Evolutionary conservation across 1,140 invertebrate genomes (phyloP), one percentile per base, ranked within the genome.

Genomic region (Portunus trituberculatus): DNA sequence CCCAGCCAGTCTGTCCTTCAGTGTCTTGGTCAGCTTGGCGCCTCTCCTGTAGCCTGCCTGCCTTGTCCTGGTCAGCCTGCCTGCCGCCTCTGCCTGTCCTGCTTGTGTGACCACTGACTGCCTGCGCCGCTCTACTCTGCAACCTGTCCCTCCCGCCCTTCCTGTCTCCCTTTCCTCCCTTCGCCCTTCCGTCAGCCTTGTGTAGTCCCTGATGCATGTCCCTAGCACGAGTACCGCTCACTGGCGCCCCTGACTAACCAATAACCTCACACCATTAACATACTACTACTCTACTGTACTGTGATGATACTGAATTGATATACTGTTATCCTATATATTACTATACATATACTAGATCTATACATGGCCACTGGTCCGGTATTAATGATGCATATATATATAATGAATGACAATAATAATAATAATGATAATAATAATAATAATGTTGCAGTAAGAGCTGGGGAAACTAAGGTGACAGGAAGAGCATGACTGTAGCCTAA

Each of bases 1-100:
- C 67, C 94, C 94, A 95, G 94, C 94, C 94, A 95, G 32, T 28
- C 91, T 95, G 90, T 92, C 76, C 82, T 90, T 95, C 76, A 83
- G 48, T 92, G 94, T 46, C 88, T 25, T 48, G 88, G 29, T 28
- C 10, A 39, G 88, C 39, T 46, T 39, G 45, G 28, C 45, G n/a
- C 48, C n/a, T n/a, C 46, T 88, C 20, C 25, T n/a, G 52, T 20
- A 12, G 29, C 31, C 28, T 90, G 45, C 39, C 32, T 48, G 45
- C 31, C 88, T 52, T 94, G 67, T 25, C 25, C 59, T 16, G 46
- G 4, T 91, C 84, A 76, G n/a, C 52, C 10, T 20, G 52, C 52
- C 52, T 20, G 52, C 52, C 52, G 52, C 52, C 52, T 59, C 52
- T 59, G 52, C 52, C 16, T 59, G 12, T 92, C 48, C 31, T 67